These are phyloP conservation scores for Strigops habroptila DNA, from an alignment of 2,113 vertebrate species.

Conservation along the genomic window DNA sequence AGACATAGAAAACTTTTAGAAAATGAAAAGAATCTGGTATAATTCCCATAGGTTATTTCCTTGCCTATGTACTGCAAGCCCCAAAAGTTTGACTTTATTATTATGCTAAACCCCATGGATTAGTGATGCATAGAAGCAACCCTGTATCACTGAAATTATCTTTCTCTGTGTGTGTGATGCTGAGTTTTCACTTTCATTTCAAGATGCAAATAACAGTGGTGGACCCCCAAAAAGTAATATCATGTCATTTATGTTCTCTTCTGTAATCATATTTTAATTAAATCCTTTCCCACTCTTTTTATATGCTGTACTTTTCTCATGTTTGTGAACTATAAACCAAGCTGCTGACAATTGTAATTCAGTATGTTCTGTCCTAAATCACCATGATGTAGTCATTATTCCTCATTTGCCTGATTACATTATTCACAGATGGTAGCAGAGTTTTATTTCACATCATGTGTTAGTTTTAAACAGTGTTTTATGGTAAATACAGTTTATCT, in stretches of 20 bases:
- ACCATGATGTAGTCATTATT: slow-evolving; percentile 47
- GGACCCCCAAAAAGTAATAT: background rate
- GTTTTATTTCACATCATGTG: slow-evolving; percentile 2
- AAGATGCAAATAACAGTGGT: background rate
- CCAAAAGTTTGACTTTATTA: background rate
- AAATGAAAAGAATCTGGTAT: background rate
- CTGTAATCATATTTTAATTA: slow-evolving; percentile 9
- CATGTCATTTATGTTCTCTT: background rate
- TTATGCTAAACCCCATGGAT: background rate
- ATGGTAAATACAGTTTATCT: background rate
- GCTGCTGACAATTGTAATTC: slow-evolving; percentile 59
- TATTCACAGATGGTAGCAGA: slow-evolving; percentile 44
- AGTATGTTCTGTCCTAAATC: slow-evolving; percentile 39
- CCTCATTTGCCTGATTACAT: slow-evolving; percentile 52
- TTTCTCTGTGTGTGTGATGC: accelerated
- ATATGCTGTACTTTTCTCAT: background rate
- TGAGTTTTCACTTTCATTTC: background rate
- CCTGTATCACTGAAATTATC: background rate
- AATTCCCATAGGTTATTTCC: background rate
- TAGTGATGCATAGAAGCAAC: background rate
- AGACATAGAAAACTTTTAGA: background rate
- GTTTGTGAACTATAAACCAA: slow-evolving; percentile 37
- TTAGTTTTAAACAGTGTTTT: background rate
- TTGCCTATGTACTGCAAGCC: background rate
- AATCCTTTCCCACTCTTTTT: background rate